A percentile compares a stretch with the other conserved stretches of the same genome.
phyloP scores from a whole-genome alignment of 2,797 vertebrate genomes.

The Antennarius maculatus region DNA sequence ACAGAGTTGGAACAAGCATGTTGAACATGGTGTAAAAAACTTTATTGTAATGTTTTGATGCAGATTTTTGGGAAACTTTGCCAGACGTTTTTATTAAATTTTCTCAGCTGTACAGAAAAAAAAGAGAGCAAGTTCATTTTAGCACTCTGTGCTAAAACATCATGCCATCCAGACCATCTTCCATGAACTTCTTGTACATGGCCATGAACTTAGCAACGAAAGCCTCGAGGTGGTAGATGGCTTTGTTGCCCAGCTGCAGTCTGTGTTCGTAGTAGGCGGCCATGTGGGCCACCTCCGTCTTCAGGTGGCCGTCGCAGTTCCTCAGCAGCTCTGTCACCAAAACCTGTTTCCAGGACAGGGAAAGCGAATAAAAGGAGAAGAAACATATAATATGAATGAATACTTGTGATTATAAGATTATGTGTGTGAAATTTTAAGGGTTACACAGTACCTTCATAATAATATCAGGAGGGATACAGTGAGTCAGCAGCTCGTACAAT shows the following conservation, averaged over 20 bases:
- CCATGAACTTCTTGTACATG: conserved; percentile 98
- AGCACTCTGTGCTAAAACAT: conserved; percentile 84
- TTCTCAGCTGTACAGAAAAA: conserved; percentile 2
- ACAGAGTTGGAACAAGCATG: neutral
- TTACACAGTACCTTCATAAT: conserved; percentile 91
- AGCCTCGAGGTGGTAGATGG: conserved; percentile 97
- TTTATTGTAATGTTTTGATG: conserved; percentile 33
- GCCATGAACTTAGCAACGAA: conserved; percentile 98
- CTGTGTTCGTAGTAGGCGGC: conserved; percentile 95
- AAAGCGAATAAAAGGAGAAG: too few species aligned
- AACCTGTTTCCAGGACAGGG: conserved; percentile 74
- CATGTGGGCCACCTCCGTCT: conserved; percentile 94
- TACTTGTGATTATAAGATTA: neutral
- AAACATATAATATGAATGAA: too few species aligned
- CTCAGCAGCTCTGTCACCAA: conserved; percentile 90
- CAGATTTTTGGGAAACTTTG: conserved; percentile 5
- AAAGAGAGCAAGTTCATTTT: neutral
- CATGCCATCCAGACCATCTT: conserved; percentile 95
- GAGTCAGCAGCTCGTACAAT: conserved; percentile 94
- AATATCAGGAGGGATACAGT: conserved; percentile 96
- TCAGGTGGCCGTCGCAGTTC: conserved; percentile 97
- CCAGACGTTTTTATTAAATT: conserved; percentile 1
- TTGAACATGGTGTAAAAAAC: conserved; percentile 11
- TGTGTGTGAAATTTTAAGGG: neutral
- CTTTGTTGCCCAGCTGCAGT: conserved; percentile 94